Evolutionary conservation across 2,888 invertebrate genomes (phyloP), one percentile per base, ranked within the genome.

Genomic region (Anoplius nigerrimus): DNA sequence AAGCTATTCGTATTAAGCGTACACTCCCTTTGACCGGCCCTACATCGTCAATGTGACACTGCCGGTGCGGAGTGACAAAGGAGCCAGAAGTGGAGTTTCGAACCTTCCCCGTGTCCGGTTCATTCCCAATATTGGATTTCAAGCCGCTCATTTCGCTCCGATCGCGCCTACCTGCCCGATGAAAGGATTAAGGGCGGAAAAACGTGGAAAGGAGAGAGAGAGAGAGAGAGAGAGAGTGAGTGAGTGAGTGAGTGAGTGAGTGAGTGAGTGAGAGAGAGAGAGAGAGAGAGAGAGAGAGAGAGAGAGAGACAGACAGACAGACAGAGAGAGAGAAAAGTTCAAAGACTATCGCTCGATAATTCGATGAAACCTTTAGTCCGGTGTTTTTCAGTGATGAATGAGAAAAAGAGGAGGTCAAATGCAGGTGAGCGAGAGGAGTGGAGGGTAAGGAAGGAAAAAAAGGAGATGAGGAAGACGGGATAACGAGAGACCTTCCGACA

Each of bases 261-360:
- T 13, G 42, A 8, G 42, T 42, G 42, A 8, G 42, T 42, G 42
- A 8, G 42, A 42, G 8, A 42, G 42, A 42, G 42, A 3, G 45
- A 45, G n/a, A 45, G n/a, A 45, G 45, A 45, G 16, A 45, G 45
- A 16, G 16, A 45, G 45, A 45, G 15, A 5, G 16, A 45, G 45
- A 15, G 45, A 2, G 2, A 11, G 45, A 16, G 45, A 45, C 15
- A 11, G n/a, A 8, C 42, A 42, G 42, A 42, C 8, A 8, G 42
- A 42, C 42, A 13, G 42, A 42, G 42, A 42, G 52, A 13, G 57
- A 43, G 56, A n/a, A 46, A 62, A 62, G 56, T 22, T 21, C 27
- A 43, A 51, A 42, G 56, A 52, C 60, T 54, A 63, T 65, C 57
- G 13, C 52, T 56, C 60, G 67, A 62, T 75, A 71, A 78, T 76